Conservation (phyloP, 2,888 invertebrate genomes). For the Agrochola macilenta region DNA sequence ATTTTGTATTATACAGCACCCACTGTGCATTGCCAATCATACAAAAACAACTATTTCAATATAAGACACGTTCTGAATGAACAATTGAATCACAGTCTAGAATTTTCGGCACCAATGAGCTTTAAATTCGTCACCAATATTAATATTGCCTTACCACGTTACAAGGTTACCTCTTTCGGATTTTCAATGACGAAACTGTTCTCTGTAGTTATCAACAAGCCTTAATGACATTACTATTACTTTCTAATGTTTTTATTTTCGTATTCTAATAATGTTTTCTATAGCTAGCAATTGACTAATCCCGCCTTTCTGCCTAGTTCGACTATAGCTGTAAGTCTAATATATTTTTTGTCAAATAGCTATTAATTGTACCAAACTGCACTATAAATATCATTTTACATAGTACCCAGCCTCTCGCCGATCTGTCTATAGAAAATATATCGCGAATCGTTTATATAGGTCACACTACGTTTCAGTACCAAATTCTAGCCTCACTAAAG, state of each 20-base stretch:
- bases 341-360: constrained; percentile 84
- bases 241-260: constrained; percentile 76
- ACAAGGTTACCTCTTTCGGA: constrained; percentile 76
- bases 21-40: constrained; percentile 86
- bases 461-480: constrained; percentile 86
- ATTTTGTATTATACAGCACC: constrained; percentile 76
- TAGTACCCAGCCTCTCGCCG: constrained; percentile 82
- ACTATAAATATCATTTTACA: constrained; percentile 77
- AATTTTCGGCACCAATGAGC: constrained; percentile 90
- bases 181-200: constrained; percentile 79
- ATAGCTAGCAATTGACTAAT: constrained; percentile 91
- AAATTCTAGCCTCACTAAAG: constrained; percentile 89
- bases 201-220: constrained; percentile 80
- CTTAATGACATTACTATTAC: constrained; percentile 81
- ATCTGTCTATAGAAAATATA: constrained; percentile 88
- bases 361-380: constrained; percentile 87
- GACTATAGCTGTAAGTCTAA: constrained; percentile 86
- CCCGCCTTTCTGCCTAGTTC: constrained; percentile 85
- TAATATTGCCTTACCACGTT: constrained; percentile 77
- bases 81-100: constrained; percentile 91
- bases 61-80: constrained; percentile 90
- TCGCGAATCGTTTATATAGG: constrained; percentile 83
- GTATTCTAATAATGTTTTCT: constrained; percentile 83
- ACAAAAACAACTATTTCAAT: constrained; percentile 90
- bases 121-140: constrained; percentile 88